phyloP scores from a whole-genome alignment of 2,888 invertebrate species.

The Apamea sordens region DNA sequence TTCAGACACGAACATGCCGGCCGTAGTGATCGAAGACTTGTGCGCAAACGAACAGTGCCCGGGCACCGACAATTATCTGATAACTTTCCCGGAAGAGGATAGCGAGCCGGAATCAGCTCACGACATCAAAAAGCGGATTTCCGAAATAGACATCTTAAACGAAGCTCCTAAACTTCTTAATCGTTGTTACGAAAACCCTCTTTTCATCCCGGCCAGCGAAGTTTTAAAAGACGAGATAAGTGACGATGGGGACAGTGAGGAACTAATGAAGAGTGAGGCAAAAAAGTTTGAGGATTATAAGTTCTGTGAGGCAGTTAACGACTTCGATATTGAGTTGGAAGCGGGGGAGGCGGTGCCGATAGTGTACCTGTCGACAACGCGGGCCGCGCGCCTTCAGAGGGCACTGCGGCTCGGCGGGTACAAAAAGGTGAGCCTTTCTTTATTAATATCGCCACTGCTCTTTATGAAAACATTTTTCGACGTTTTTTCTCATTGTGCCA shows the following conservation, averaged over 20 bases:
- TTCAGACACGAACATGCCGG: constrained; percentile 70
- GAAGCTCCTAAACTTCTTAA: constrained; percentile 75
- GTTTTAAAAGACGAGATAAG: constrained; percentile 83
- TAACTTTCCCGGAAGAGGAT: constrained; percentile 83
- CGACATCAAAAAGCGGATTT: constrained; percentile 71
- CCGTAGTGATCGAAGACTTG: constrained; percentile 75
- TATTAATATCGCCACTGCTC: constrained; percentile 65
- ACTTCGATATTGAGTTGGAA: constrained; percentile 87
- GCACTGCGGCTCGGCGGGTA: constrained; percentile 90
- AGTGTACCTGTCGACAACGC: constrained; percentile 88
- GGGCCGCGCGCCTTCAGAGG: constrained; percentile 89
- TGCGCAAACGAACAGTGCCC: constrained; percentile 72
- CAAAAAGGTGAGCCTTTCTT: constrained; percentile 86
- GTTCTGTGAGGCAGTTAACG: constrained; percentile 86
- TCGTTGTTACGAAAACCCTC: constrained; percentile 83
- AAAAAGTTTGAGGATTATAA: constrained; percentile 86
- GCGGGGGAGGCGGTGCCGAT: constrained; percentile 84
- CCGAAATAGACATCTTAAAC: constrained; percentile 67
- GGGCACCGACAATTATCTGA: constrained; percentile 79
- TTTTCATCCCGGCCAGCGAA: constrained; percentile 81
- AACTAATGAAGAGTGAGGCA: constrained; percentile 84
- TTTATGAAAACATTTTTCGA: constrained; percentile 63
- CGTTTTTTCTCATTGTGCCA: constrained; percentile 62
- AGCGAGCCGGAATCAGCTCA: constrained; percentile 74
- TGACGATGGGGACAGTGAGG: constrained; percentile 77